These are phyloP conservation scores for Stegana nigrithorax DNA, from an alignment of 2,888 invertebrate species.

Conservation along the genomic window DNA sequence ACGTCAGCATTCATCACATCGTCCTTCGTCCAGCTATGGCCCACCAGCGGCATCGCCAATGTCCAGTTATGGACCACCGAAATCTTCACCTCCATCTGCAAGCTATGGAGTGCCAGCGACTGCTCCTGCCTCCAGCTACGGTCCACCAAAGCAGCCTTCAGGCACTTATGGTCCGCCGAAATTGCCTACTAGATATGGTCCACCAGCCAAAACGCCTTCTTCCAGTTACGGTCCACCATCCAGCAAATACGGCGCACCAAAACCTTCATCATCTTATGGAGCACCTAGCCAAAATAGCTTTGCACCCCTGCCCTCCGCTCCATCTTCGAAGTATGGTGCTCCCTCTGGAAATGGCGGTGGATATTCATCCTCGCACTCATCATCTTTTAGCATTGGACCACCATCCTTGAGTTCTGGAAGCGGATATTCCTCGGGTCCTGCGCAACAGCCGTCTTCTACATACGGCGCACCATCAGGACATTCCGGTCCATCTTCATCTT, in stretches of 20 bases:
- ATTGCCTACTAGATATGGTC: slow-evolving; percentile 68
- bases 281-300: slow-evolving; percentile 64
- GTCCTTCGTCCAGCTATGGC: slow-evolving; percentile 71
- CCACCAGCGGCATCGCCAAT: slow-evolving; percentile 56
- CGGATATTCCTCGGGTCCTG: slow-evolving; percentile 59
- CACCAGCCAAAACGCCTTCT: slow-evolving; percentile 60
- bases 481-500: slow-evolving; percentile 43
- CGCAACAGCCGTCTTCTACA: slow-evolving; percentile 54
- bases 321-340: slow-evolving; percentile 72
- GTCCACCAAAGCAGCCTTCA: slow-evolving; percentile 38
- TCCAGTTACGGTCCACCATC: slow-evolving; percentile 38
- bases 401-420: slow-evolving; percentile 53
- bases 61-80: slow-evolving; percentile 67
- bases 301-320: slow-evolving; percentile 56
- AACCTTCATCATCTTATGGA: slow-evolving; percentile 41
- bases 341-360: slow-evolving; percentile 46
- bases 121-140: slow-evolving; percentile 49
- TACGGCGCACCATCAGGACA: slow-evolving; percentile 39
- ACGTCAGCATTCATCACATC: slow-evolving; percentile 57
- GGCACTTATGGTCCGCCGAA: slow-evolving; percentile 34
- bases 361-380: slow-evolving; percentile 30
- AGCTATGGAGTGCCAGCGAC: slow-evolving; percentile 52
- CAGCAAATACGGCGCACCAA: not conserved
- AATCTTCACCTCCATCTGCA: slow-evolving; percentile 46
- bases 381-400: slow-evolving; percentile 53